Evolutionary conservation across 2,888 invertebrate genomes (phyloP).

Genomic region (Yponomeuta cagnagella): DNA sequence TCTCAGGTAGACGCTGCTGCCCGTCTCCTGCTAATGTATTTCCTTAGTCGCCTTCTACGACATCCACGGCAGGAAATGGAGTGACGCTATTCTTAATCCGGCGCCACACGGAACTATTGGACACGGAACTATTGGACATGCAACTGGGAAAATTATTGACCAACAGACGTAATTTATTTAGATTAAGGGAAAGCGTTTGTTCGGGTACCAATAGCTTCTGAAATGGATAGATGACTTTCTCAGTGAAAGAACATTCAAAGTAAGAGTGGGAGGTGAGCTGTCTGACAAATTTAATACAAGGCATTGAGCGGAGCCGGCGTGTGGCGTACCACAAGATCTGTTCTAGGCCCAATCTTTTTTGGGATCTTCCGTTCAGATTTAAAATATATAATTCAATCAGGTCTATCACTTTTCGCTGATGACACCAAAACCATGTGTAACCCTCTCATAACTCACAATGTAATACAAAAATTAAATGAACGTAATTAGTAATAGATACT

Average conservation of each 20-base stretch:
- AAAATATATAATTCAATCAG: background rate
- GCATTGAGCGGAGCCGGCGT: conserved; percentile 9
- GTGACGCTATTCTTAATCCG: too few species aligned
- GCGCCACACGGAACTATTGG: background rate
- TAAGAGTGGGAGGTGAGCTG: conserved; percentile 12
- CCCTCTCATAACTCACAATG: conserved; percentile 3
- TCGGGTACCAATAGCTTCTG: conserved; percentile 9
- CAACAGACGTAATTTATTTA: conserved; percentile 13
- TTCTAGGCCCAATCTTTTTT: conserved; percentile 10
- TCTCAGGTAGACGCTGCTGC: too few species aligned
- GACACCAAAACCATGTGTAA: conserved; percentile 7
- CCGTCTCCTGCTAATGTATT: too few species aligned
- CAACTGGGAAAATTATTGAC: background rate
- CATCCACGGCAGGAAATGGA: too few species aligned
- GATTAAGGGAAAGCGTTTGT: conserved; percentile 14
- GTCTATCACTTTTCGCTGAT: conserved; percentile 6
- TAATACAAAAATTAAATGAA: background rate
- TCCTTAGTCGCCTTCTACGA: too few species aligned
- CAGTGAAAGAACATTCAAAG: conserved; percentile 11
- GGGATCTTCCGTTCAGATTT: background rate
- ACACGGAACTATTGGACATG: conserved; percentile 5
- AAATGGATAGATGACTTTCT: conserved; percentile 16
- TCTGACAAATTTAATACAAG: conserved; percentile 1
- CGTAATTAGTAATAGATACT: too few species aligned
- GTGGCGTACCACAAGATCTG: conserved; percentile 10